Conservation (phyloP, 2,797 vertebrate genomes). For the Pogonophryne albipinna region DNA sequence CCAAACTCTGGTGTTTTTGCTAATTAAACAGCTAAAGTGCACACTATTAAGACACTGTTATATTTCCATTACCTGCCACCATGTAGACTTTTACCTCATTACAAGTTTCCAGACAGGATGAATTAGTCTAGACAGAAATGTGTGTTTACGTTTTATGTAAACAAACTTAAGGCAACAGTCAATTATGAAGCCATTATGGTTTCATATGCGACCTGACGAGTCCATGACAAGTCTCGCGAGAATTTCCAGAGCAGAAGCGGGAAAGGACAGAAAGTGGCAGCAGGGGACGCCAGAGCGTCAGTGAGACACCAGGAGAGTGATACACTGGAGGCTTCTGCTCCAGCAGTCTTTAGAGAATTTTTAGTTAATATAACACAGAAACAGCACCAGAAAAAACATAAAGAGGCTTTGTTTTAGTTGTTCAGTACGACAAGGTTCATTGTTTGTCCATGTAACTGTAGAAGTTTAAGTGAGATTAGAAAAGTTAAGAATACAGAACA, state of each 20-base stretch:
- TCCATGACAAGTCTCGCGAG: slow-evolving; percentile 26
- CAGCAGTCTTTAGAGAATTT: neutral
- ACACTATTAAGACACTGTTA: neutral
- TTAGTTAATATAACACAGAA: neutral
- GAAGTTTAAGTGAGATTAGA: neutral
- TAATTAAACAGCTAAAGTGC: slow-evolving; percentile 14
- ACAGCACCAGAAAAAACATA: neutral
- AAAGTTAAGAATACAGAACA: neutral
- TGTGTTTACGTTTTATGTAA: slow-evolving; percentile 41
- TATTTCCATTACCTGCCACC: slow-evolving; percentile 8
- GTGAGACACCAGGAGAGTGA: neutral
- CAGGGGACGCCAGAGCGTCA: slow-evolving; percentile 52
- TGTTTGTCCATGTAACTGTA: neutral
- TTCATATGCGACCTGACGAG: neutral
- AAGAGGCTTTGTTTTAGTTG: neutral
- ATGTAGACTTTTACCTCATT: neutral
- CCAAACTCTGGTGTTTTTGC: neutral
- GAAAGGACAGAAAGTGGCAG: slow-evolving; percentile 14
- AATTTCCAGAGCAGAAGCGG: fast-evolving
- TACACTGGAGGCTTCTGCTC: neutral
- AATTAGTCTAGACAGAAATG: slow-evolving; percentile 24
- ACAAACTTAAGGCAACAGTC: slow-evolving; percentile 41
- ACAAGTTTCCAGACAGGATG: slow-evolving; percentile 22
- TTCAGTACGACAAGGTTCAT: neutral
- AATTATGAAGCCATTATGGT: slow-evolving; percentile 27